Conservation (phyloP, 92 coral and sea anemone genomes). For the Parazoanthus darwini region DNA sequence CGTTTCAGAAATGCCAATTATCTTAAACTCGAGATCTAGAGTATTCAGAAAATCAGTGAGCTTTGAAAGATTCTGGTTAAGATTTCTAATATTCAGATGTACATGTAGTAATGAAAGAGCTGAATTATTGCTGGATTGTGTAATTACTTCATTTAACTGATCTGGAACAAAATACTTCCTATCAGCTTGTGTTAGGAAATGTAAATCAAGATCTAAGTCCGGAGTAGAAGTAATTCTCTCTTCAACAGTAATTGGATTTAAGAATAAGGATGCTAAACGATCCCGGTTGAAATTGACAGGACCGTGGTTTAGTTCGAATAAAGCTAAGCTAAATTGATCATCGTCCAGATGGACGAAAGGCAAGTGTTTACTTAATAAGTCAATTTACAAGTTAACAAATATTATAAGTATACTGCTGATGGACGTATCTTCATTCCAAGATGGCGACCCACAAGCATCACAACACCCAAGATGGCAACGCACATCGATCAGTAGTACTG, state of each 20-base stretch:
- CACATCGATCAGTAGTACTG: background rate
- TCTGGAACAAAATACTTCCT: conserved; percentile 31
- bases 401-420: conserved; percentile 1
- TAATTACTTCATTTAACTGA: conserved; percentile 40
- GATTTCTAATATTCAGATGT: conserved; percentile 27
- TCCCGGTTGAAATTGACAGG: background rate
- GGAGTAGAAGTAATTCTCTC: background rate
- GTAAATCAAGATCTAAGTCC: background rate
- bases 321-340: background rate
- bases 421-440: conserved; percentile 10
- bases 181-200: background rate
- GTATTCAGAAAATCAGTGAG: conserved; percentile 27
- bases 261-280: background rate
- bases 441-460: background rate
- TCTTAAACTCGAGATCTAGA: background rate
- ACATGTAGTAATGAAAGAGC: conserved; percentile 12
- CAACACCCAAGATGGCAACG: conserved; percentile 1
- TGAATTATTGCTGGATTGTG: conserved; percentile 6
- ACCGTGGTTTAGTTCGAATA: conserved; percentile 6
- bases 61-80: conserved; percentile 11
- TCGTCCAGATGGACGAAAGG: conserved; percentile 12
- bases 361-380: background rate
- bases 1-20: conserved; percentile 43
- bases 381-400: background rate
- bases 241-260: background rate